phyloP scores from a whole-genome alignment of 92 coral and sea anemone genomes.

The Heteractis magnifica region DNA sequence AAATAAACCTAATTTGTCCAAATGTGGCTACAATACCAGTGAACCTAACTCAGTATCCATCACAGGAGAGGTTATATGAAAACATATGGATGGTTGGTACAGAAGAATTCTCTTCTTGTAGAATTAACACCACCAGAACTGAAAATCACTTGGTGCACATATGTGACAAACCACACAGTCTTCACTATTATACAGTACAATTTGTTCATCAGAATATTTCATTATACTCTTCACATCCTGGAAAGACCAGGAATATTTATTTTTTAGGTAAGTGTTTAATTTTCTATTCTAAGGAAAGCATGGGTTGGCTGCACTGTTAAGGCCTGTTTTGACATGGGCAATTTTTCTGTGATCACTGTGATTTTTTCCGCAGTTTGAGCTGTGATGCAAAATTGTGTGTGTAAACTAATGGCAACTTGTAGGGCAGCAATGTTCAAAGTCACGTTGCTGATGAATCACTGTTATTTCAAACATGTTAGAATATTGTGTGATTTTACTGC shows the following conservation, averaged over 20 bases:
- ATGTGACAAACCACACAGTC: conserved; percentile 22
- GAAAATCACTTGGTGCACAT: conserved; percentile 10
- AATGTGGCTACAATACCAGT: conserved; percentile 9
- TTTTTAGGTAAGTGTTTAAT: conserved; percentile 24
- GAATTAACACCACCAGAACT: background rate
- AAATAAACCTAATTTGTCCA: conserved; percentile 29
- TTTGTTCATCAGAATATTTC: background rate
- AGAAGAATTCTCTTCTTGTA: conserved; percentile 28
- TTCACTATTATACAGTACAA: conserved; percentile 13
- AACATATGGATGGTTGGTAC: conserved; percentile 36
- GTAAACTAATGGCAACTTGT: too few species aligned
- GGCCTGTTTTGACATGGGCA: too few species aligned
- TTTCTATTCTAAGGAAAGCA: background rate
- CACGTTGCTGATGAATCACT: too few species aligned
- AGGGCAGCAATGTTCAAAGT: too few species aligned
- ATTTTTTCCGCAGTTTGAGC: background rate
- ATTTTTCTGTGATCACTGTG: background rate
- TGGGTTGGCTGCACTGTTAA: background rate
- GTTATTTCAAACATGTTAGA: too few species aligned
- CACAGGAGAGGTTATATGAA: conserved; percentile 23
- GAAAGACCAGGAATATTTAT: conserved; percentile 13
- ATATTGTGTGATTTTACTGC: too few species aligned
- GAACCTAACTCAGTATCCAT: background rate
- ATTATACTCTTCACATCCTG: background rate
- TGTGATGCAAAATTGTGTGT: too few species aligned